These are phyloP conservation scores for Thamnophis elegans DNA, from an alignment of 2,797 vertebrate species.

Conservation along the genomic window DNA sequence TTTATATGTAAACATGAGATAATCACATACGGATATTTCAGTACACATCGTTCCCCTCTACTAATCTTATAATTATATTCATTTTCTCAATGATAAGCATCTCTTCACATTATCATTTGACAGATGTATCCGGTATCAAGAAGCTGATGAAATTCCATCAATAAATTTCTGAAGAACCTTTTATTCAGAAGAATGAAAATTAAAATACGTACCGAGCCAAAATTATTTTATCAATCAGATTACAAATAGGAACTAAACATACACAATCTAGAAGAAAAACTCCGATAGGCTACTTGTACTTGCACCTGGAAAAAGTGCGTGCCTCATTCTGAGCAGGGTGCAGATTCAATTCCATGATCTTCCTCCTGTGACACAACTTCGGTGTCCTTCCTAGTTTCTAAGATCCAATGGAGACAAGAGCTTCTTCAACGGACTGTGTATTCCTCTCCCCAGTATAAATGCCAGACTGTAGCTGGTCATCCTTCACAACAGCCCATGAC, in stretches of 20 bases:
- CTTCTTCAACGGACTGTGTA: constrained; percentile 47
- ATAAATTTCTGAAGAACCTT: background rate
- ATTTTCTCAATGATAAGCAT: background rate
- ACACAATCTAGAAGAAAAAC: background rate
- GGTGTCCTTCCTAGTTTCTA: background rate
- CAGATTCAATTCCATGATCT: background rate
- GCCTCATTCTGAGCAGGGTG: background rate
- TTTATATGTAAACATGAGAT: background rate
- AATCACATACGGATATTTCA: background rate
- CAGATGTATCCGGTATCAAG: background rate
- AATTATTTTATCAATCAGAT: background rate
- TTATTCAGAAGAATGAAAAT: background rate
- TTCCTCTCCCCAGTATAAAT: constrained; percentile 69
- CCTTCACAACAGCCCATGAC: constrained; percentile 87
- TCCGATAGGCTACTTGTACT: no score
- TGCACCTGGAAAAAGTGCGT: background rate
- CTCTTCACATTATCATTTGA: background rate
- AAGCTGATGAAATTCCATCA: background rate
- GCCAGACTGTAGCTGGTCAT: constrained; percentile 78
- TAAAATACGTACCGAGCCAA: background rate
- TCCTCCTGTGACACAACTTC: accelerated
- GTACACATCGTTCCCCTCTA: background rate
- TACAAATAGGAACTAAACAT: background rate
- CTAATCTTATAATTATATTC: background rate
- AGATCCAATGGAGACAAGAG: constrained; percentile 26